Conservation (phyloP, 2,888 invertebrate genomes). For the Cephus spinipes region DNA sequence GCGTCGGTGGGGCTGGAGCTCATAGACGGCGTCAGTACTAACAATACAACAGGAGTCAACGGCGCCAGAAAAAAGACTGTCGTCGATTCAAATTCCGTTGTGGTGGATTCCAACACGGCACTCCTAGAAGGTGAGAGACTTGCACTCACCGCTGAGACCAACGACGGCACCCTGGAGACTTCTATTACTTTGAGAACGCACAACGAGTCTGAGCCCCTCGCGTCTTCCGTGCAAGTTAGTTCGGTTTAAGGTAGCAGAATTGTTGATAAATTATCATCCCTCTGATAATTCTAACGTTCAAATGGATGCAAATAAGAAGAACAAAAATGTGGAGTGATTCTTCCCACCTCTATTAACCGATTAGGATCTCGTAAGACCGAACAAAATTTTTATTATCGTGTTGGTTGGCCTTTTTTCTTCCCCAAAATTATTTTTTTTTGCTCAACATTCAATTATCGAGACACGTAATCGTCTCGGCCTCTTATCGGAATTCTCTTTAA, state of each 20-base stretch:
- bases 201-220: slow-evolving; percentile 67
- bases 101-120: slow-evolving; percentile 65
- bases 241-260: slow-evolving; percentile 65
- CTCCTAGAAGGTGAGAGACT: slow-evolving; percentile 63
- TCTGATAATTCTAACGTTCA: background rate
- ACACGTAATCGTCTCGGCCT: background rate
- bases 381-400: background rate
- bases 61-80: slow-evolving; percentile 67
- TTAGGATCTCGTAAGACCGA: background rate
- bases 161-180: slow-evolving; percentile 67
- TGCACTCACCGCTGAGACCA: slow-evolving; percentile 36
- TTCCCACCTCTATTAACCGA: background rate
- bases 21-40: slow-evolving; percentile 25
- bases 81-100: slow-evolving; percentile 61
- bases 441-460: background rate
- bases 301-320: background rate
- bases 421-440: background rate
- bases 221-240: slow-evolving; percentile 73
- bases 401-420: background rate
- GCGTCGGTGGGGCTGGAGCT: background rate
- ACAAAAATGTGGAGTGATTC: background rate
- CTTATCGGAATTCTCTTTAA: background rate
- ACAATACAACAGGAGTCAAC: slow-evolving; percentile 68
- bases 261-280: background rate
- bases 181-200: slow-evolving; percentile 70